A percentile compares a stretch with the other conserved stretches of the same genome.
Evolutionary conservation across 2,797 vertebrate genomes (phyloP).

Genomic region (Huso huso): DNA sequence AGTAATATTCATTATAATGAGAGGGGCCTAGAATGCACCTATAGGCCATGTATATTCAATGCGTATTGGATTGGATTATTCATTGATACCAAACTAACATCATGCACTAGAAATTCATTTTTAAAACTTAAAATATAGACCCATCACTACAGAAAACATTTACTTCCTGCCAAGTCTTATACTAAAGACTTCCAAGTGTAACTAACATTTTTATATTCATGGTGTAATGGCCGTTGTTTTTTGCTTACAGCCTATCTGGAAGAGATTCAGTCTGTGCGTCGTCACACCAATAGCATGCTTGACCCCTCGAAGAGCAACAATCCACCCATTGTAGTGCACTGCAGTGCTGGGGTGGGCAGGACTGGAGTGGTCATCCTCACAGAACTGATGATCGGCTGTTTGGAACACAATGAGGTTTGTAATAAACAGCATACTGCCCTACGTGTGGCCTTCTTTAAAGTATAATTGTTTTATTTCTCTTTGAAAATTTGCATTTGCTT

Average conservation of each 20-base stretch:
- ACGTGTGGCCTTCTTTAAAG: neutral
- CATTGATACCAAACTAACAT: no score
- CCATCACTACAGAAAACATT: no score
- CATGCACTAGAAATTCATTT: no score
- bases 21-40: no score
- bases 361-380: slow-evolving; percentile 68
- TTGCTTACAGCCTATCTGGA: slow-evolving; percentile 61
- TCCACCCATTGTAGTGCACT: slow-evolving; percentile 64
- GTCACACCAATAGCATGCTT: slow-evolving; percentile 66
- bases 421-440: neutral
- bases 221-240: no score
- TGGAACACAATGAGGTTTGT: slow-evolving; percentile 90
- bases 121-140: slow-evolving; percentile 21
- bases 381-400: slow-evolving; percentile 91
- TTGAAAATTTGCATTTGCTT: neutral
- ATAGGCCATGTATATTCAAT: no score
- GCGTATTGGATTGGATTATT: no score
- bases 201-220: no score
- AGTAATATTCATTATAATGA: no score
- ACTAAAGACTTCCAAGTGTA: no score
- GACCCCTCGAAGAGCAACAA: slow-evolving; percentile 50
- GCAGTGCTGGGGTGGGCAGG: slow-evolving; percentile 61
- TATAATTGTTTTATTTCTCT: neutral
- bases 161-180: no score
- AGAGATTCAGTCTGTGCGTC: slow-evolving; percentile 67